Evolutionary conservation across 2,113 vertebrate genomes (phyloP).

Genomic region (Halichoeres trimaculatus): DNA sequence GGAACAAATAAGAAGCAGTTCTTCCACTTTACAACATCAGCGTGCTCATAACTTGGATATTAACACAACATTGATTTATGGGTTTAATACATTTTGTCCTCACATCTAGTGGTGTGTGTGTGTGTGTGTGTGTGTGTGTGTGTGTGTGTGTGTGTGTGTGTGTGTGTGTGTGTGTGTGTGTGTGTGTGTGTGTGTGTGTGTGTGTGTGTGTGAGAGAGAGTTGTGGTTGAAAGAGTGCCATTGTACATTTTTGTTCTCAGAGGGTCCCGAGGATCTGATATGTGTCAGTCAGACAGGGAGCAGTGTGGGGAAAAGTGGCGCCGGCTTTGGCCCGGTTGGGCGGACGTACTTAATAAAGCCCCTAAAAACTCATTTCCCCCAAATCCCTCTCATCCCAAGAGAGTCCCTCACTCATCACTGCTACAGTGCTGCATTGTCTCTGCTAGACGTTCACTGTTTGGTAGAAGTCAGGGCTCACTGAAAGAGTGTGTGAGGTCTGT

Average conservation of each 20-base stretch:
- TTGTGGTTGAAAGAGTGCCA: conserved; percentile 57
- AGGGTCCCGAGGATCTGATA: conserved; percentile 50
- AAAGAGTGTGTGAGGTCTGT: conserved; percentile 20
- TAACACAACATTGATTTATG: conserved; percentile 38
- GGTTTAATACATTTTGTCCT: conserved; percentile 34
- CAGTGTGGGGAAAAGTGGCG: conserved; percentile 32
- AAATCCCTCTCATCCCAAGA: conserved; percentile 51
- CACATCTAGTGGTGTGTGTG: not conserved
- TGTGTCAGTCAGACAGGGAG: conserved; percentile 46
- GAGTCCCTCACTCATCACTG: conserved; percentile 39
- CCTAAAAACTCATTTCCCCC: conserved; percentile 51
- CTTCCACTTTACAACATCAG: conserved; percentile 12
- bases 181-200: not conserved
- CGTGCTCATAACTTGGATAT: conserved; percentile 11
- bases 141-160: conserved; percentile 1
- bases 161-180: conserved; percentile 9
- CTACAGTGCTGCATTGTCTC: conserved; percentile 65
- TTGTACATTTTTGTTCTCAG: conserved; percentile 54
- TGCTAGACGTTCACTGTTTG: conserved; percentile 22
- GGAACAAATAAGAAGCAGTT: not conserved
- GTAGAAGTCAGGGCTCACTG: conserved; percentile 1
- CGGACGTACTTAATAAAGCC: conserved; percentile 45
- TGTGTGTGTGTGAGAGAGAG: conserved; percentile 9
- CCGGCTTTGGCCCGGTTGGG: conserved; percentile 31
- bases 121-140: conserved; percentile 3